phyloP scores from a whole-genome alignment of 1,140 invertebrate genomes.

The Pseudomyrmex sp. region DNA sequence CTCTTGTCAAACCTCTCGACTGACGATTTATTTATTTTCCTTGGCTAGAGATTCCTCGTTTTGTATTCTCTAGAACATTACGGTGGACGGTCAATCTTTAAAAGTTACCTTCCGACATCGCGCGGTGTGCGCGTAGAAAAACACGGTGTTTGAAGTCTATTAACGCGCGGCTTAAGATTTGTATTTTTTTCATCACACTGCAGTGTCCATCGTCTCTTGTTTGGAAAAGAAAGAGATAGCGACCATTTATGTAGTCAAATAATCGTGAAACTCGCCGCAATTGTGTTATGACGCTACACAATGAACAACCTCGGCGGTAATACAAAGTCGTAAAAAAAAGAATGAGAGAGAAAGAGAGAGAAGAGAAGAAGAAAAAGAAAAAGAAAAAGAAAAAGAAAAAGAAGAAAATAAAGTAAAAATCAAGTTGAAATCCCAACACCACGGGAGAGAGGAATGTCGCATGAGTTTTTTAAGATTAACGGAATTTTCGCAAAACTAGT shows the following conservation, averaged over 20 bases:
- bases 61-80: neutral
- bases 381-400: slow-evolving; percentile 5
- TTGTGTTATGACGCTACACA: slow-evolving; percentile 15
- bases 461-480: slow-evolving; percentile 17
- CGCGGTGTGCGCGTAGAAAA: neutral
- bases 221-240: neutral
- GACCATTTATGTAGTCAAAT: slow-evolving; percentile 51
- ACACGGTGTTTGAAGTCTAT: slow-evolving; percentile 30
- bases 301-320: slow-evolving; percentile 26
- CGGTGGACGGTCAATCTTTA: neutral
- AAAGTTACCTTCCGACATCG: slow-evolving; percentile 2
- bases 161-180: slow-evolving; percentile 17
- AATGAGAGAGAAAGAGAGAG: slow-evolving; percentile 15
- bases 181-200: slow-evolving; percentile 10
- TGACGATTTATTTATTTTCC: slow-evolving; percentile 26
- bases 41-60: neutral
- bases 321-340: slow-evolving; percentile 39
- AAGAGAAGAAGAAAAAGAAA: neutral
- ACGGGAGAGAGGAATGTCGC: neutral
- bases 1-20: neutral
- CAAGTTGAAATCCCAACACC: neutral
- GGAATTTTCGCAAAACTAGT: slow-evolving; percentile 44
- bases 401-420: neutral
- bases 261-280: slow-evolving; percentile 46
- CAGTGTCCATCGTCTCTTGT: slow-evolving; percentile 14